Evolutionary conservation across 2,797 vertebrate species (phyloP), one percentile per base, ranked within the genome.

Genomic region (Helicolenus hilgendorfi): DNA sequence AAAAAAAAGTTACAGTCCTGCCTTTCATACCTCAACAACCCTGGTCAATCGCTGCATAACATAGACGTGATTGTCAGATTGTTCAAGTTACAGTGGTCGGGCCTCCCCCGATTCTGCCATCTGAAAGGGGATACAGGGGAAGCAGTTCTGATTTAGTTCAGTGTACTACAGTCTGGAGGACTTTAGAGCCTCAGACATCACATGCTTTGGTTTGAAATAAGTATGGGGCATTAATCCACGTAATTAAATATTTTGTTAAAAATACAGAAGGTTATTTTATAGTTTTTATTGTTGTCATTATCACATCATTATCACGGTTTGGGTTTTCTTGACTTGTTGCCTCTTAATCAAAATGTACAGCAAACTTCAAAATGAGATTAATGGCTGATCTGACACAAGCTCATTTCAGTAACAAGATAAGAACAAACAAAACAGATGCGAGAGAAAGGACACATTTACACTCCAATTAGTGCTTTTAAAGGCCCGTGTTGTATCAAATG

Each of bases 401-500:
- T 85, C 72, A 85, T 91, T 93, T 87, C 64, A 67, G 72, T 59
- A 70, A 92, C 88, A 92, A 90, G 92, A 94, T 93, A 85, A 87
- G 86, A 78, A 90, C 65, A 91, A 92, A 92, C 56, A 77, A 89
- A 91, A 89, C 71, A 81, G 81, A 84, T 70, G 84, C 77, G 77
- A 77, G 63, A 85, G 75, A 93, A 95, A 93, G 85, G 84, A 92
- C 91, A 95, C 92, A 92, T 93, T 94, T 94, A 94, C 89, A 94
- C 91, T 81, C 84, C 90, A 95, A 96, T 96, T 96, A 95, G 94
- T 85, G 84, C 77, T 83, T 87, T 91, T 88, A 92, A 89, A 91
- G 90, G 89, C 89, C 73, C 22, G 64, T 64, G 86, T 89, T 91
- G 93, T 80, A 94, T 94, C 89, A 95, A 92, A 91, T 71, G 81